Conservation (phyloP, 2,888 invertebrate genomes). For the Spisula subtruncata region DNA sequence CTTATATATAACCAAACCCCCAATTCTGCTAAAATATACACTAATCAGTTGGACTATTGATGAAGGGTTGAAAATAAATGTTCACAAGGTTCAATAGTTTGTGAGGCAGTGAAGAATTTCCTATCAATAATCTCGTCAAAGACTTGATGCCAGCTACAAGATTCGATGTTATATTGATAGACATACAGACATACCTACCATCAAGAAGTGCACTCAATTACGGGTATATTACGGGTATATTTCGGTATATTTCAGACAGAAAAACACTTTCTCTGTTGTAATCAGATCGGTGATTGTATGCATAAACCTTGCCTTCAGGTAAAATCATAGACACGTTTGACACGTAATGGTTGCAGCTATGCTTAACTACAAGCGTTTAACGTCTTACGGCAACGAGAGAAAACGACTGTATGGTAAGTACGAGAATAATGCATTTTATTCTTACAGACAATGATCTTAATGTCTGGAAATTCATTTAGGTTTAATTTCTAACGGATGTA, state of each 20-base stretch:
- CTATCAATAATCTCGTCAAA: neutral
- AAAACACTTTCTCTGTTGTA: neutral
- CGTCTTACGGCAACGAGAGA: neutral
- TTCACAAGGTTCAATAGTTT: neutral
- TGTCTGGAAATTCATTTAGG: neutral
- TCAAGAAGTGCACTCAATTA: neutral
- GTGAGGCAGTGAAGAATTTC: neutral
- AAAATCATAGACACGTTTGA: neutral
- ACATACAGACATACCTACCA: neutral
- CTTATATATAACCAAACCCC: no score
- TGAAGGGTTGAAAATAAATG: neutral
- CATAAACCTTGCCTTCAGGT: neutral
- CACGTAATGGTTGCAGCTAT: neutral
- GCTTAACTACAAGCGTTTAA: neutral
- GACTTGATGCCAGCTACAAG: neutral
- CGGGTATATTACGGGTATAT: no score
- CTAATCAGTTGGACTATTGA: neutral
- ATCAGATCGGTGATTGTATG: neutral
- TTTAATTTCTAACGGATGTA: neutral
- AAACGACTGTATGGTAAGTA: neutral
- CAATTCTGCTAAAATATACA: neutral
- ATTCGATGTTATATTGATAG: neutral
- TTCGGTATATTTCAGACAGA: conserved; percentile 12
- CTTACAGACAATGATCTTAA: neutral
- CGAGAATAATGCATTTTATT: neutral